Evolutionary conservation across 2,888 invertebrate species (phyloP), one percentile per base, ranked within the genome.

Genomic region (Acrobasis suavella): DNA sequence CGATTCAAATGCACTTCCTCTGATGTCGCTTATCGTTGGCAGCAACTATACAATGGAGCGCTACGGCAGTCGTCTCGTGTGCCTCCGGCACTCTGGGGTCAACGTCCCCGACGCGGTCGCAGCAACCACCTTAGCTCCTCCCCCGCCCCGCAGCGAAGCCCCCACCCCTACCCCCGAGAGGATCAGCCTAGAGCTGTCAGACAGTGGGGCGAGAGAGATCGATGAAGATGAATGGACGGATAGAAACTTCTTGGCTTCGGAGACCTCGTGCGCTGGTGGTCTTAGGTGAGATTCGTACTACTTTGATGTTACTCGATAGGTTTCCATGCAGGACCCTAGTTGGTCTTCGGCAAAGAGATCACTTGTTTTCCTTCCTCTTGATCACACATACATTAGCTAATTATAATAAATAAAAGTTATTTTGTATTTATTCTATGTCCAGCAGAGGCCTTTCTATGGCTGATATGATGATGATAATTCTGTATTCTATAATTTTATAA

Each of bases 221-320:
- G 98, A 98, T 80, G 98, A 98, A 83, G 98, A 98, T 80, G 98
- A 98, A 83, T 98, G 98, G 97, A 98, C 98, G 0, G 97, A 98
- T 74, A 94, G 97, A 71, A 98, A 98, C 91, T 97, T 97, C 84
- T 95, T 97, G 51, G 96, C 96, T 1, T 96, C 96, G 5, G 96
- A 96, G 76, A 93, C 94, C 0, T 89, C 89, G 0, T 81, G 82
- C 6, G 87, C 89, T 0, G 87, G 86, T 0, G 88, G 87, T 0
- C 77, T 89, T 1, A 91, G 90, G 91, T 89, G 64, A 38, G 66
- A 22, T 55, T 17, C 12, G 10, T 1, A 51, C 16, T 51, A 0
- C 12, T 42, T 32, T 32, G 32, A 32, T 7, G 32, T 32, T 7
- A 32, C 32, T 32, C 32, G 32, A 32, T 8, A 42, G 10, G 14